Evolutionary conservation across 1,140 invertebrate genomes (phyloP).

Genomic region (Hyles vespertilio): DNA sequence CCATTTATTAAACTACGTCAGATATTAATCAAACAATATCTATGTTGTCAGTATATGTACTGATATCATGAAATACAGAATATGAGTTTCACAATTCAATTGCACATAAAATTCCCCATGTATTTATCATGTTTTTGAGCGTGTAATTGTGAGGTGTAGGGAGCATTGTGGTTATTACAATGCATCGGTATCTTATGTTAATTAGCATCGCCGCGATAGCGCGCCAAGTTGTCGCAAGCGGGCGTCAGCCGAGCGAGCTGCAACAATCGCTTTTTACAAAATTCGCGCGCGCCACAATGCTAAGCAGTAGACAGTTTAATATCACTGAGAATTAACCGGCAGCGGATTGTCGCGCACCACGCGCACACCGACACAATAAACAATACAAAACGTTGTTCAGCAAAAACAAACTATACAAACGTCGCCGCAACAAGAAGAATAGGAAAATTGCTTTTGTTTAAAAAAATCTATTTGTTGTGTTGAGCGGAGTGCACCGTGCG

Average conservation of each 20-base stretch:
- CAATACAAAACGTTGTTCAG: slow-evolving; percentile 66
- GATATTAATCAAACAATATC: too few relatives aligned
- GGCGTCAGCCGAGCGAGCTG: slow-evolving; percentile 38
- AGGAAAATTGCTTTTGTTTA: slow-evolving; percentile 74
- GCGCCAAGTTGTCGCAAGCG: slow-evolving; percentile 21
- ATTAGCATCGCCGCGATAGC: not conserved
- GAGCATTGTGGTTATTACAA: slow-evolving; percentile 16
- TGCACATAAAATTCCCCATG: too few relatives aligned
- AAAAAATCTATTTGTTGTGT: slow-evolving; percentile 70
- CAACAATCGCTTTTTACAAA: slow-evolving; percentile 62
- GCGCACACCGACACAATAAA: slow-evolving; percentile 47
- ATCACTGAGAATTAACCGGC: slow-evolving; percentile 68
- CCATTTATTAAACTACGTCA: too few relatives aligned
- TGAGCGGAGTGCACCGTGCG: slow-evolving; percentile 23
- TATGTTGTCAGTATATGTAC: too few relatives aligned
- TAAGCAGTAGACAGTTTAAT: slow-evolving; percentile 50
- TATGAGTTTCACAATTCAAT: too few relatives aligned
- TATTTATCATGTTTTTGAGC: not conserved
- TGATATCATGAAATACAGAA: too few relatives aligned
- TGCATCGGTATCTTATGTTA: slow-evolving; percentile 16
- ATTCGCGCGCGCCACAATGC: slow-evolving; percentile 64
- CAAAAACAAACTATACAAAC: slow-evolving; percentile 71
- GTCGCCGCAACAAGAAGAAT: slow-evolving; percentile 69
- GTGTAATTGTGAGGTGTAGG: not conserved
- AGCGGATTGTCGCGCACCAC: slow-evolving; percentile 54